These are phyloP conservation scores for Baryphthengus martii DNA, from an alignment of 2,113 vertebrate genomes.

Conservation along the genomic window DNA sequence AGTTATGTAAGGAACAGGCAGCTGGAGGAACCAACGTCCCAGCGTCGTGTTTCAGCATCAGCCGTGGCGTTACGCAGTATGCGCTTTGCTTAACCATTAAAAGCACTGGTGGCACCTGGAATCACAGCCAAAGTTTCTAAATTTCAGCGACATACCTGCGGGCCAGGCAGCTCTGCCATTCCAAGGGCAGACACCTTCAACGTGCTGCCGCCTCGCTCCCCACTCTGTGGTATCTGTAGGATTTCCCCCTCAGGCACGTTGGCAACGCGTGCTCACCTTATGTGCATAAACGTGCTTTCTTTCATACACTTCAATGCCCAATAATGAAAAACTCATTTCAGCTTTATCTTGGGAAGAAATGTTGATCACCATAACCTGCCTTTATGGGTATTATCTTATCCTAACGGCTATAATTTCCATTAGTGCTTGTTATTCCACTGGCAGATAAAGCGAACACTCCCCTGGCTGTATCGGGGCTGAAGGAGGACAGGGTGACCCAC, in stretches of 20 bases:
- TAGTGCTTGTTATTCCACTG: not conserved
- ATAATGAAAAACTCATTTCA: not conserved
- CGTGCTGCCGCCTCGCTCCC: accelerated
- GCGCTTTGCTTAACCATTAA: constrained; percentile 13
- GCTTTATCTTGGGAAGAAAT: not conserved
- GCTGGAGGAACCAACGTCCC: not conserved
- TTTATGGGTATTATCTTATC: constrained; percentile 27
- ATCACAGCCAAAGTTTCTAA: not conserved
- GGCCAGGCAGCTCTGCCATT: not conserved
- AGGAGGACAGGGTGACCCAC: not conserved
- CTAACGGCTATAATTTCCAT: not conserved
- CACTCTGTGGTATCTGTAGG: not conserved
- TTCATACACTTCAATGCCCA: not conserved
- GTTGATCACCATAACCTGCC: not conserved
- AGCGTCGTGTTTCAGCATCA: not conserved
- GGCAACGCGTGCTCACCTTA: accelerated
- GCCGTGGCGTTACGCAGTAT: not conserved
- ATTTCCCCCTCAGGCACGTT: not conserved
- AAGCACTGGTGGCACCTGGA: not conserved
- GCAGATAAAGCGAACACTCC: not conserved
- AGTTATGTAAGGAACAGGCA: not conserved
- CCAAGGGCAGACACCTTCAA: not conserved
- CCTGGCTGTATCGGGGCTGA: not conserved
- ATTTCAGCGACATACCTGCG: not conserved
- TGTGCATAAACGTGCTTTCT: not conserved